These are phyloP conservation scores for Branchinecta sandiegonensis DNA, from an alignment of 2,888 invertebrate species.

Conservation along the genomic window DNA sequence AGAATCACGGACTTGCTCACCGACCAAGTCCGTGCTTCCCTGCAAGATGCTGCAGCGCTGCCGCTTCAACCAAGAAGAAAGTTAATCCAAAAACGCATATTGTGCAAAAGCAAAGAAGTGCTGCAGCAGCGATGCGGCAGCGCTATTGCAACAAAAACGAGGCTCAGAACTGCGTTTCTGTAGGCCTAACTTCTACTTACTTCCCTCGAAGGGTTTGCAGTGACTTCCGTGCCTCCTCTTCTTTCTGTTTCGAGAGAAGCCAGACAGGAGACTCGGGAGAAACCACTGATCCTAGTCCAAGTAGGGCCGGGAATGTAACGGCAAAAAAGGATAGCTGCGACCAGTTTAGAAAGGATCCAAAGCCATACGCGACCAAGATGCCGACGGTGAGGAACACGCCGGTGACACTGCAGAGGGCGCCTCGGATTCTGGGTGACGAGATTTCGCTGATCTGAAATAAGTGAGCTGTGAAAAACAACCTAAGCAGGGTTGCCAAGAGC, in stretches of 20 bases:
- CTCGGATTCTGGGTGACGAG: neutral
- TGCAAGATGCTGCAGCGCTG: no score
- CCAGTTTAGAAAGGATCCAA: neutral
- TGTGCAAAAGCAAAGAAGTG: no score
- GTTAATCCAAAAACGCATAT: no score
- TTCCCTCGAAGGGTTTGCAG: neutral
- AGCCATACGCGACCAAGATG: neutral
- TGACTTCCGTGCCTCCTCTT: neutral
- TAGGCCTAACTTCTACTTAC: neutral
- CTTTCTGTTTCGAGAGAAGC: neutral
- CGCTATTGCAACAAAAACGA: no score
- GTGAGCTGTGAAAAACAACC: no score
- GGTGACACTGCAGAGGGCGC: neutral
- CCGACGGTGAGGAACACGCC: neutral
- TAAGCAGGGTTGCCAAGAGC: no score
- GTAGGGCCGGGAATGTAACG: neutral
- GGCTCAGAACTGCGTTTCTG: no score
- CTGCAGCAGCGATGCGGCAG: no score
- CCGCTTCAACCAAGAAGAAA: no score
- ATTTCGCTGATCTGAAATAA: conserved; percentile 5
- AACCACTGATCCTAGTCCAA: neutral
- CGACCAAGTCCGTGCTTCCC: no score
- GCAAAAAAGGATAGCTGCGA: neutral
- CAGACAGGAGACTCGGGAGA: conserved; percentile 1
- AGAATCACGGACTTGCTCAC: no score